These are phyloP conservation scores for Leptoteleia sp. DNA, from an alignment of 1,140 invertebrate genomes.

Conservation along the genomic window DNA sequence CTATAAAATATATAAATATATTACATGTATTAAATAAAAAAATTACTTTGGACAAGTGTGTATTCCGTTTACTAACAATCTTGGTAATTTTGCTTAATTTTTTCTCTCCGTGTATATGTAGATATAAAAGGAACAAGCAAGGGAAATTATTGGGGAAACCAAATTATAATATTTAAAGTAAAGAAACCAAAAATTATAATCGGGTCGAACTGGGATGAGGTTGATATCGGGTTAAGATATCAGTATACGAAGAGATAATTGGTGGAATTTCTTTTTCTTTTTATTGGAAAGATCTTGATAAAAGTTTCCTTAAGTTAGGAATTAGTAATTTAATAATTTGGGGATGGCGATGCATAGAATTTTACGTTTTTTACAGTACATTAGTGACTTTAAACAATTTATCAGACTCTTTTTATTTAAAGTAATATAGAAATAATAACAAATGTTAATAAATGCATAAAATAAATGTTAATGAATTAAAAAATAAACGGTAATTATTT, in stretches of 20 bases:
- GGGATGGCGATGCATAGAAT: constrained; percentile 7
- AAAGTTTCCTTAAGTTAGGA: constrained; percentile 12
- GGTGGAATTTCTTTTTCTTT: constrained; percentile 18
- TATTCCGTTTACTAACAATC: no score
- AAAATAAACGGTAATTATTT: no score
- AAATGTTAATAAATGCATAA: not conserved
- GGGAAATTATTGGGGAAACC: not conserved
- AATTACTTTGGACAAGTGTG: no score
- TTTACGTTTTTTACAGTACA: not conserved
- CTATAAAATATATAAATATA: no score
- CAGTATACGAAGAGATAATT: constrained; percentile 15
- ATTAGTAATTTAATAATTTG: constrained; percentile 38
- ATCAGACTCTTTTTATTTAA: no score
- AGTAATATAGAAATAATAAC: not conserved
- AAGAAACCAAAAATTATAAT: constrained; percentile 7
- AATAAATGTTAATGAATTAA: no score
- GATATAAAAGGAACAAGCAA: not conserved
- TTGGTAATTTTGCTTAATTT: no score
- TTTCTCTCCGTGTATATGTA: no score
- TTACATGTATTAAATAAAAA: no score
- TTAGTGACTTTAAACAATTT: not conserved
- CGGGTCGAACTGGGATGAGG: constrained; percentile 19
- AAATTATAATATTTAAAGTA: constrained; percentile 27
- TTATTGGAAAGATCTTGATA: constrained; percentile 36
- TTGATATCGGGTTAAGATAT: constrained; percentile 4